Percentiles rank a stretch among this genome's conserved stretches.
These are phyloP conservation scores for Thysanoteuthis rhombus DNA, from an alignment of 2,888 invertebrate genomes.

Conservation along the genomic window DNA sequence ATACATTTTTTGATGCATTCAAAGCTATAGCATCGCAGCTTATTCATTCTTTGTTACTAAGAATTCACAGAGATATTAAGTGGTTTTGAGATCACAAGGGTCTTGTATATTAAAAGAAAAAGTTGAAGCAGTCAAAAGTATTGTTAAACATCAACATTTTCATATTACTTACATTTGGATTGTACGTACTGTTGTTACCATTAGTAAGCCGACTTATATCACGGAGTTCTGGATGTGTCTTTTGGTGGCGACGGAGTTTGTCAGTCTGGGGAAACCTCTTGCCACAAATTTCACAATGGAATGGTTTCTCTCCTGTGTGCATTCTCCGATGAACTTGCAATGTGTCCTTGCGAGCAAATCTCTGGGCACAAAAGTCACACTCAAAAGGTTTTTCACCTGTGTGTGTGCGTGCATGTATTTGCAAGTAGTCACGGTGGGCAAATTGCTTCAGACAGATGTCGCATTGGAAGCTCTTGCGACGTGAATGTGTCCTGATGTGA, in stretches of 20 bases:
- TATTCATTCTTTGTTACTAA: no score
- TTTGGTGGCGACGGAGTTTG: constrained; percentile 20
- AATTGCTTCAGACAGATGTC: constrained; percentile 21
- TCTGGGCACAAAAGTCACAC: constrained; percentile 24
- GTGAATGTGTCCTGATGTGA: constrained; percentile 17
- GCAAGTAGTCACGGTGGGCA: constrained; percentile 14
- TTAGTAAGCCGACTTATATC: background rate
- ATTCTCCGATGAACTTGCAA: constrained; percentile 18
- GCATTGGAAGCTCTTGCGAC: background rate
- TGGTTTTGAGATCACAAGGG: no score
- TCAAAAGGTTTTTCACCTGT: background rate
- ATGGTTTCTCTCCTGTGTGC: constrained; percentile 27
- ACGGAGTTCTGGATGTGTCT: constrained; percentile 1
- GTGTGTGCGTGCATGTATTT: background rate
- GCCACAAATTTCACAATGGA: constrained; percentile 21
- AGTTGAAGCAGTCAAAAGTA: background rate
- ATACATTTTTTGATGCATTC: no score
- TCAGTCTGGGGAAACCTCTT: constrained; percentile 22
- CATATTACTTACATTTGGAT: background rate
- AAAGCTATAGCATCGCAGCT: no score
- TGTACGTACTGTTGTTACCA: background rate
- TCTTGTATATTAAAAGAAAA: no score
- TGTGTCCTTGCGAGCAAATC: constrained; percentile 26
- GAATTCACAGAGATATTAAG: no score
- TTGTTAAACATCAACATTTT: background rate